Evolutionary conservation across 2,888 invertebrate genomes (phyloP), one percentile per base, ranked within the genome.

Genomic region (Nymphalis c-album): DNA sequence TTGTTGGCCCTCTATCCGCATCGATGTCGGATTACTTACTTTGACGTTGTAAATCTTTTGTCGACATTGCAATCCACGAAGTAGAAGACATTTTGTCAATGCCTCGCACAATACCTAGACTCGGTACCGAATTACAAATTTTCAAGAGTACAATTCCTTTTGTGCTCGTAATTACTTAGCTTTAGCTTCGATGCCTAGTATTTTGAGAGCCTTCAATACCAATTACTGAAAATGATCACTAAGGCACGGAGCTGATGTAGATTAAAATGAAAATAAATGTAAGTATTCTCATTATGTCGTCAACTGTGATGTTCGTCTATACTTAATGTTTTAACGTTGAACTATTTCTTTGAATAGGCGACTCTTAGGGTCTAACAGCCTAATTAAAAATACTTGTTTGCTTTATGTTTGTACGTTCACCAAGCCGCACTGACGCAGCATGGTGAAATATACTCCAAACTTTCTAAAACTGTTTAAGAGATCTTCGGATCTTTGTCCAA

Each of bases 31-130:
- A 82, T 82, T 83, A 76, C 71, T 66, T 67, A 78, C 82, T 74
- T 81, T 80, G 79, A 78, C 80, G 77, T 78, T 74, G 77, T 78
- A 76, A 78, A 75, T 77, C 80, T 80, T 81, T 80, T 78, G 78
- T 79, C 71, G 67, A 66, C 64, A 58, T 57, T 66, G 69, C 69
- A 69, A 68, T 69, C 63, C 70, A 51, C 63, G 55, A 48, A 51
- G 55, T 51, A 46, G 59, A 63, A 72, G 65, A 71, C 68, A 60
- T 68, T 71, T 67, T 58, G 68, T 70, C 65, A 66, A 71, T 66
- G 57, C 60, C 63, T 60, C 57, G 59, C 57, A 51, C 69, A 67
- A 71, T 58, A 53, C 60, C 64, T 63, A 59, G 53, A 64, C 47
- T 64, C 55, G 47, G 67, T 60, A 53, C 61, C 62, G 47, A 67